phyloP scores from a whole-genome alignment of 1,140 invertebrate species.

The Leptopilina boulardi region DNA sequence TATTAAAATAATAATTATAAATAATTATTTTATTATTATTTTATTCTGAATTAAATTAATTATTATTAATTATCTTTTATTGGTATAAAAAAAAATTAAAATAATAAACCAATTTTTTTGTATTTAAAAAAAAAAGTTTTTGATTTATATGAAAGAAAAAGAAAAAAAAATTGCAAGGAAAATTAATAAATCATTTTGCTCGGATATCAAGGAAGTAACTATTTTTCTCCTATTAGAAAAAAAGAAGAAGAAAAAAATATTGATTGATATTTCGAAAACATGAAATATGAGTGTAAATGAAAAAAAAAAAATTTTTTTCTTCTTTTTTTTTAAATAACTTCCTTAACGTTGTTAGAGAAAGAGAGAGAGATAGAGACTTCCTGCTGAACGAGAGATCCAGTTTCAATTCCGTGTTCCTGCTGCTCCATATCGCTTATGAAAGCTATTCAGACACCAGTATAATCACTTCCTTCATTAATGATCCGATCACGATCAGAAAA shows the following conservation, averaged over 20 bases:
- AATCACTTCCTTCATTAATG: constrained; percentile 51
- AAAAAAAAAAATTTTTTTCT: constrained; percentile 35
- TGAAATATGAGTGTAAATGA: background rate
- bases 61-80: no score
- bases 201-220: background rate
- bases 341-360: constrained; percentile 39
- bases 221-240: background rate
- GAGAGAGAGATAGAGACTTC: constrained; percentile 49
- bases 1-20: no score
- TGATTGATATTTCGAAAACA: constrained; percentile 3
- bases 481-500: background rate
- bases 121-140: no score
- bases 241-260: background rate
- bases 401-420: constrained; percentile 61
- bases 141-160: background rate
- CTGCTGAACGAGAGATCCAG: constrained; percentile 62
- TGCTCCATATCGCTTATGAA: constrained; percentile 54
- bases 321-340: constrained; percentile 47
- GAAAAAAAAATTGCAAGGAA: background rate
- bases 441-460: constrained; percentile 45
- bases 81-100: no score
- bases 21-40: no score
- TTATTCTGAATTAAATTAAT: no score
- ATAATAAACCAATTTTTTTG: no score
- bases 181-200: background rate